Evolutionary conservation across 1,140 invertebrate genomes (phyloP).

Genomic region (Bathynomus jamesi): DNA sequence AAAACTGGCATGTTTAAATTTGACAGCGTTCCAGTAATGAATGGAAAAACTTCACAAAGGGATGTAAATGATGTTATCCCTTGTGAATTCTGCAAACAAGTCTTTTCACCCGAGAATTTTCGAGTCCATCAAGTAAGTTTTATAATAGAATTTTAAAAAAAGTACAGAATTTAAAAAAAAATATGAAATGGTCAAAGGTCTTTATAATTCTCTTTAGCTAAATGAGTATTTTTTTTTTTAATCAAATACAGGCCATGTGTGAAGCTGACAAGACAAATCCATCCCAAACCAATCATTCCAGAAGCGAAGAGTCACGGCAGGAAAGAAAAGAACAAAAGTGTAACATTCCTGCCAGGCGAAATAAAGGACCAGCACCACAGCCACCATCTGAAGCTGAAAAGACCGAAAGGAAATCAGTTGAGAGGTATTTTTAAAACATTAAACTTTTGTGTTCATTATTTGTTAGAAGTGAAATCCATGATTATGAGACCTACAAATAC

Average conservation of each 20-base stretch:
- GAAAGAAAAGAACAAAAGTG: neutral
- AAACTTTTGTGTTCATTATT: too few species aligned
- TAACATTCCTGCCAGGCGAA: neutral
- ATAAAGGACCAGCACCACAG: neutral
- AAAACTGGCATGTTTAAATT: constrained; percentile 3
- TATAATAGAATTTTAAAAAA: too few species aligned
- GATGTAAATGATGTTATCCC: constrained; percentile 11
- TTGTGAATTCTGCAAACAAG: constrained; percentile 31
- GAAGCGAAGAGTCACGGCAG: neutral
- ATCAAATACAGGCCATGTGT: neutral
- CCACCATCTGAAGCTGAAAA: neutral
- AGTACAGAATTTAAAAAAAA: too few species aligned
- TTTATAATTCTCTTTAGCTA: too few species aligned
- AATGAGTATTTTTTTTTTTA: too few species aligned
- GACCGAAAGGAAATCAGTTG: neutral
- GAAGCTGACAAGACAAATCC: neutral
- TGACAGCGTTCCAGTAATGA: constrained; percentile 36
- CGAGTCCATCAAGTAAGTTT: constrained; percentile 32
- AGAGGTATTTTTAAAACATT: too few species aligned
- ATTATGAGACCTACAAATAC: too few species aligned
- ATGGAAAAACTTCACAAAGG: constrained; percentile 2
- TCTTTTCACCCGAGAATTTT: constrained; percentile 27
- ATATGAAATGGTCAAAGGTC: too few species aligned
- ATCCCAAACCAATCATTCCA: neutral
- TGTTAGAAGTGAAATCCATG: too few species aligned